These are phyloP conservation scores for Takifugu rubripes DNA, from an alignment of 2,797 vertebrate species.

Conservation along the genomic window DNA sequence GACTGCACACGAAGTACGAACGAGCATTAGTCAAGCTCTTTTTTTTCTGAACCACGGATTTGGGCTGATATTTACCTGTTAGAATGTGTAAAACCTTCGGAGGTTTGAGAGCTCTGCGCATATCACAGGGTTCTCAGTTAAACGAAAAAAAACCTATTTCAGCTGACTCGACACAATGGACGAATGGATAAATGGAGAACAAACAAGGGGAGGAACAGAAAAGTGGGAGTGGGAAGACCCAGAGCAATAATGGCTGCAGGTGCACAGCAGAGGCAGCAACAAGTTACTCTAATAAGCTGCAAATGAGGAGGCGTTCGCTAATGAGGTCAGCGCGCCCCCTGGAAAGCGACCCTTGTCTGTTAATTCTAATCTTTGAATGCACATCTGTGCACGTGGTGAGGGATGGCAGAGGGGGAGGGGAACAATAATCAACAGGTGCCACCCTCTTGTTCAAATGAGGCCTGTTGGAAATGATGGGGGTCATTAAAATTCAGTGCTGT, in stretches of 20 bases:
- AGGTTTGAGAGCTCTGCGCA: no score
- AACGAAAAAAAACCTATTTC: no score
- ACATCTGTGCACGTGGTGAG: constrained; percentile 27
- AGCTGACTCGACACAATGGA: no score
- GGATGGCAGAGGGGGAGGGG: constrained; percentile 33
- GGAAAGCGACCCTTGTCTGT: constrained; percentile 47
- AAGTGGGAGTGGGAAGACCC: constrained; percentile 4
- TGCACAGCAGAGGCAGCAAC: constrained; percentile 50
- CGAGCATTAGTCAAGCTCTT: no score
- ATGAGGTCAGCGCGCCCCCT: constrained; percentile 52
- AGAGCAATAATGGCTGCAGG: constrained; percentile 39
- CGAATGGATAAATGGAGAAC: no score
- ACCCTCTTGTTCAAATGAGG: constrained; percentile 28
- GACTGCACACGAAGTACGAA: no score
- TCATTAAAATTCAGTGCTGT: background rate
- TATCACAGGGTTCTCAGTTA: no score
- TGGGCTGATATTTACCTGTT: no score
- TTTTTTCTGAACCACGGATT: no score
- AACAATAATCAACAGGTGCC: constrained; percentile 41
- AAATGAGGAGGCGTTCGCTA: constrained; percentile 67
- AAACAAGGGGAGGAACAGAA: background rate
- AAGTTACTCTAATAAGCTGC: constrained; percentile 53
- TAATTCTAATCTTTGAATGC: constrained; percentile 30
- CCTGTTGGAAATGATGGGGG: constrained; percentile 18
- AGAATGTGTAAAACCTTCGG: no score